Conservation (phyloP, 1,140 invertebrate genomes). For the Caenorhabditis latens region DNA sequence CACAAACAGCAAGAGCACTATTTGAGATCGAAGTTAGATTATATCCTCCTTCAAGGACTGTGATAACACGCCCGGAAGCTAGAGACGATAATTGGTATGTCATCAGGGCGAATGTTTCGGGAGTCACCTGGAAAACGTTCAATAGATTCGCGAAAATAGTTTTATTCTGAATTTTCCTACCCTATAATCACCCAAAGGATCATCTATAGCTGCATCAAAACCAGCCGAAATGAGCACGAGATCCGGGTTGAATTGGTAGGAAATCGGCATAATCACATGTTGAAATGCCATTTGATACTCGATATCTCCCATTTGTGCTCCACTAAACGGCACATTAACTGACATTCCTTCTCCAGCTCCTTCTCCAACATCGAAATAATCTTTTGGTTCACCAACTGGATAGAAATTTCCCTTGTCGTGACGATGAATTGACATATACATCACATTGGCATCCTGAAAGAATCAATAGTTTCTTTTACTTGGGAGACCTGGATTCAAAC, state of each 20-base stretch:
- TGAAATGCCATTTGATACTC: conserved; percentile 90
- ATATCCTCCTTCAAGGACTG: conserved; percentile 84
- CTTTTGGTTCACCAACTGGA: conserved; percentile 83
- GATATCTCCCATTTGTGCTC: conserved; percentile 86
- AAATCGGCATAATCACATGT: conserved; percentile 87
- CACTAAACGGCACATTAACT: conserved; percentile 92
- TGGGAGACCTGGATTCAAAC: conserved; percentile 78
- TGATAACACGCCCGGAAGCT: conserved; percentile 86
- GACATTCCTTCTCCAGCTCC: conserved; percentile 86
- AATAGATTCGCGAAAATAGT: not conserved
- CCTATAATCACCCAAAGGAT: conserved; percentile 56
- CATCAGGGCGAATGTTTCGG: conserved; percentile 90
- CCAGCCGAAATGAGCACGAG: conserved; percentile 92
- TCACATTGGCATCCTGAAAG: conserved; percentile 80
- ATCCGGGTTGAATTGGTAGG: conserved; percentile 86
- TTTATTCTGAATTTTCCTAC: not conserved
- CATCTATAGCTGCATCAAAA: conserved; percentile 83
- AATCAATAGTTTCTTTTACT: not conserved
- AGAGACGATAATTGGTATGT: conserved; percentile 87
- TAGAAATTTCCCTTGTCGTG: conserved; percentile 89
- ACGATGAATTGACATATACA: conserved; percentile 91
- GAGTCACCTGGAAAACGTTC: conserved; percentile 84
- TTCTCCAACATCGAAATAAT: conserved; percentile 83
- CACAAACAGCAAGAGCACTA: conserved; percentile 43
- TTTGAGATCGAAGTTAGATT: conserved; percentile 46